Evolutionary conservation across 2,888 invertebrate genomes (phyloP).

Genomic region (Leucophenga montana): DNA sequence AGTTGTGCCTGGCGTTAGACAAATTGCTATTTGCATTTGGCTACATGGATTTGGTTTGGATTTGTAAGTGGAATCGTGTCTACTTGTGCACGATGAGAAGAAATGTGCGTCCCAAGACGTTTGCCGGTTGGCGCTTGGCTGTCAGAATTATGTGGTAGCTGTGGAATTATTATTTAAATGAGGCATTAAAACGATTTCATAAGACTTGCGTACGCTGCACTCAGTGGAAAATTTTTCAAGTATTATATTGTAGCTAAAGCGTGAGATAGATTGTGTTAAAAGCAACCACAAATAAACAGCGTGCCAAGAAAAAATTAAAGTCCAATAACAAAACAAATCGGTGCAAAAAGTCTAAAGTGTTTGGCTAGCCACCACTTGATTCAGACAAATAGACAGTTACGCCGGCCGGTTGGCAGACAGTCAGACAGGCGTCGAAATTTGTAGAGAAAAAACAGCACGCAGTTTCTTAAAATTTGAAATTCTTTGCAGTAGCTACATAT

Average conservation of each 20-base stretch:
- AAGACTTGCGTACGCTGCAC: not conserved
- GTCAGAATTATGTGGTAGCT: no score
- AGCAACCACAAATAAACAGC: constrained; percentile 3
- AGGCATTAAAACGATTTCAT: not conserved
- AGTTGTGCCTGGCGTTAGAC: no score
- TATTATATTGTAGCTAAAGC: not conserved
- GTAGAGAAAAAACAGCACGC: no score
- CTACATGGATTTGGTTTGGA: no score
- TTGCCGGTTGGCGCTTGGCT: no score
- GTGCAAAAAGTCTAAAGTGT: not conserved
- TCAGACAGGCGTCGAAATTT: not conserved
- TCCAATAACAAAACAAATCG: not conserved
- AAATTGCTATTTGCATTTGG: no score
- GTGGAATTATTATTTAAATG: no score
- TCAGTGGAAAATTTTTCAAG: constrained; percentile 16
- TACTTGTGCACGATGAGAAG: no score
- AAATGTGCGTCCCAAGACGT: no score
- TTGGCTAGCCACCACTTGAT: constrained; percentile 12
- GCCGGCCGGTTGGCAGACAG: not conserved
- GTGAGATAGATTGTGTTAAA: constrained; percentile 1
- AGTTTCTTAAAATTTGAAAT: not conserved
- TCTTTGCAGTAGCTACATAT: no score
- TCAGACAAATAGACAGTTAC: constrained; percentile 2
- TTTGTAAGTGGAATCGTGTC: no score
- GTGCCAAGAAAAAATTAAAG: constrained; percentile 11